These are phyloP conservation scores for Percina caprodes DNA, from an alignment of 2,113 vertebrate species.

Conservation along the genomic window DNA sequence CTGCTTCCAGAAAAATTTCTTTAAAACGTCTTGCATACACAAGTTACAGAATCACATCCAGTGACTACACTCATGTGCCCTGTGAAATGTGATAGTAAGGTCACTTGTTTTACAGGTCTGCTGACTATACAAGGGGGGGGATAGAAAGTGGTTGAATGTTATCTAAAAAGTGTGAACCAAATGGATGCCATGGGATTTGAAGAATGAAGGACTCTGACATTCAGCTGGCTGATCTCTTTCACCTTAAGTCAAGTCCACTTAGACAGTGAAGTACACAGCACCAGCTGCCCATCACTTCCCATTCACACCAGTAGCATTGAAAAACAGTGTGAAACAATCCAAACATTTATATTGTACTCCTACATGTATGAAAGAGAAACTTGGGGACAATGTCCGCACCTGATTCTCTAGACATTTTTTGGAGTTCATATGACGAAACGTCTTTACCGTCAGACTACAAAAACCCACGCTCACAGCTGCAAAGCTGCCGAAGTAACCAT, in stretches of 20 bases:
- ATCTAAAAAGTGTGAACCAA: conserved; percentile 9
- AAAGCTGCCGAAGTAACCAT: not conserved
- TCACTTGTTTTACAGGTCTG: not conserved
- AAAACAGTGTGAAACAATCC: conserved; percentile 13
- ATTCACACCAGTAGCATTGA: conserved; percentile 10
- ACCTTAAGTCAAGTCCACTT: conserved; percentile 52
- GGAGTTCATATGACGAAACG: no score
- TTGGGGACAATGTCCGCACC: no score
- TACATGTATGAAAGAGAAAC: no score
- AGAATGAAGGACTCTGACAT: conserved; percentile 36
- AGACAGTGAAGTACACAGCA: conserved; percentile 23
- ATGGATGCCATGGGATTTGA: conserved; percentile 22
- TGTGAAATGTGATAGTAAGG: not conserved
- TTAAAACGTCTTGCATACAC: not conserved
- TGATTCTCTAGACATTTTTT: no score
- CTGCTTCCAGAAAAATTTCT: not conserved
- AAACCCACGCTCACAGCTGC: not conserved
- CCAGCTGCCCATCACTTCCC: conserved; percentile 67
- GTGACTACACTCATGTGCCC: not conserved
- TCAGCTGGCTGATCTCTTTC: conserved; percentile 64
- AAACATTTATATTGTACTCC: not conserved
- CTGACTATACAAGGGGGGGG: not conserved
- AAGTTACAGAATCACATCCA: not conserved
- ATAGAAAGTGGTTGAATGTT: not conserved
- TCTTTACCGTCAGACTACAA: not conserved